These are phyloP conservation scores for Oenanthe melanoleuca DNA, from an alignment of 2,113 vertebrate genomes.

Conservation along the genomic window DNA sequence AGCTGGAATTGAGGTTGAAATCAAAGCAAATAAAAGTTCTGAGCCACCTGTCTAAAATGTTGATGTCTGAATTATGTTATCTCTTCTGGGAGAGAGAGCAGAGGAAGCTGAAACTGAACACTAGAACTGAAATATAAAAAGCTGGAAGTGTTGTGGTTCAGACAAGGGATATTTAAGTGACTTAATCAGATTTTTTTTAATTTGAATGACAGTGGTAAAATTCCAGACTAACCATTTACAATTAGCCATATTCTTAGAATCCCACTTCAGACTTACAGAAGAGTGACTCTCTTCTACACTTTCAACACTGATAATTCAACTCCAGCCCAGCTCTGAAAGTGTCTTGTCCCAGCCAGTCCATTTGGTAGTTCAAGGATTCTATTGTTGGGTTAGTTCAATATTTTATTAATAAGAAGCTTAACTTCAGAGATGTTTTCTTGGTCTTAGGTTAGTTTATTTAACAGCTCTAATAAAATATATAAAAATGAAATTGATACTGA, in stretches of 20 bases:
- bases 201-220: not conserved
- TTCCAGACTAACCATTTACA: not conserved
- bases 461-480: constrained; percentile 14
- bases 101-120: not conserved
- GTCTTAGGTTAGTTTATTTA: constrained; percentile 31
- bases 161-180: not conserved
- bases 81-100: not conserved
- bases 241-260: not conserved
- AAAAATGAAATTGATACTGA: constrained; percentile 32
- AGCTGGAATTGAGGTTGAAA: not conserved
- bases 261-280: not conserved
- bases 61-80: not conserved
- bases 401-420: constrained; percentile 7
- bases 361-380: not conserved
- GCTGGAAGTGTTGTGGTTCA: not conserved
- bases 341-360: not conserved
- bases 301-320: not conserved
- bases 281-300: not conserved
- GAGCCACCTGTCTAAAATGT: not conserved
- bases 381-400: not conserved
- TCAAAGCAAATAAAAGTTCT: not conserved
- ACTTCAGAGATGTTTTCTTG: constrained; percentile 7
- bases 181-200: not conserved
- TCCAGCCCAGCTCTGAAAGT: not conserved
- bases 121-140: not conserved